Base-by-base conservation (phyloP, 2,888 invertebrate genomes). In the Notodonta dromedarius region DNA sequence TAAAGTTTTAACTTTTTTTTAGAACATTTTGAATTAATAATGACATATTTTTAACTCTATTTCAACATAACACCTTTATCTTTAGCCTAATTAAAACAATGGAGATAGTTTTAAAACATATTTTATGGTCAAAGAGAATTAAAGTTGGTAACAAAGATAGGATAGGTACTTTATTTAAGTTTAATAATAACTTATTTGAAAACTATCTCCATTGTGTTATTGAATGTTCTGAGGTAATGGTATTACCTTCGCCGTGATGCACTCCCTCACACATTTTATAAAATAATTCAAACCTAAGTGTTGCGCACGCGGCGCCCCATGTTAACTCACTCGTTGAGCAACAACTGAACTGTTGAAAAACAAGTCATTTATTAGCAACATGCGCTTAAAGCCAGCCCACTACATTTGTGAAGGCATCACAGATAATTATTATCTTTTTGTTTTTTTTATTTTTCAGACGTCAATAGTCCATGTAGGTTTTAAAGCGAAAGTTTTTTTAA, bases 341-440 rank as follows among this genome's bases (percentile, higher is more conserved):
- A 93, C 90, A 92, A 93, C 89, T 89, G 91, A 90, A 90, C 93
- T 93, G 93, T 93, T 87, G 93, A 93, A 93, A 93, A 93, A 93
- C 91, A 93, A 93, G 93, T 93, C 79, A 92, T 92, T 93, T 87
- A 93, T 93, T 93, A 93, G 93, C 93, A 89, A 92, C 92, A 93
- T 93, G 93, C 91, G 90, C 85, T 85, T 79, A 86, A 93, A 93
- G 89, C 85, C 90, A 84, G 84, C 88, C 88, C 90, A 90, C 89
- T 78, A 77, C 77, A 77, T 77, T 87, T 84, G 87, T 76, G 82
- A 86, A 90, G 87, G 89, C 90, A 90, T 73, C 59, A 46, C 62
- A 68, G 61, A 55, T 40, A 4, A 14, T 48, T 50, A 44, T 56
- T 40, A 48, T 53, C 42, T 35, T 50, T 7, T 44, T 48, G n/a